Evolutionary conservation across 2,888 invertebrate genomes (phyloP).

Genomic region (Diaperis boleti): DNA sequence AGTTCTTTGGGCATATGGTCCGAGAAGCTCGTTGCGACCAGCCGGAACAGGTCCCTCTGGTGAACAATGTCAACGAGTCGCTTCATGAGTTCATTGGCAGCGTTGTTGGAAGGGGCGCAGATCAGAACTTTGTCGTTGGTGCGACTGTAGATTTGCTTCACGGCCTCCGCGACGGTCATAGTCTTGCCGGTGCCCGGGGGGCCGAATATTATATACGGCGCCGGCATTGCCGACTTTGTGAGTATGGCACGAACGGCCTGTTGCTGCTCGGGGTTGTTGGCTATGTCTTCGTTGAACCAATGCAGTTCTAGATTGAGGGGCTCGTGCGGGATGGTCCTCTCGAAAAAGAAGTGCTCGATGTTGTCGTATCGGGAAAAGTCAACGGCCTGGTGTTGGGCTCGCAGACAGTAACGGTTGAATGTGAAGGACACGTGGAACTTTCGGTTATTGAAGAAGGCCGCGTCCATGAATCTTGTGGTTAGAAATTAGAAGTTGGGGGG

Average conservation of each 20-base stretch:
- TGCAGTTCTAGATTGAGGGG: slow-evolving; percentile 3
- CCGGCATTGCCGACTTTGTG: slow-evolving; percentile 66
- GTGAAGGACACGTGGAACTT: slow-evolving; percentile 57
- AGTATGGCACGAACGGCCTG: slow-evolving; percentile 68
- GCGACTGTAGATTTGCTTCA: slow-evolving; percentile 59
- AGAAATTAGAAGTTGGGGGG: slow-evolving; percentile 15
- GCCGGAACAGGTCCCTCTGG: slow-evolving; percentile 63
- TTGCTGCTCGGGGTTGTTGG: slow-evolving; percentile 67
- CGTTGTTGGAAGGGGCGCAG: slow-evolving; percentile 77
- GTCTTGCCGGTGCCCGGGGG: slow-evolving; percentile 79
- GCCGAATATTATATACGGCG: slow-evolving; percentile 72
- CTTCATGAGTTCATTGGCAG: slow-evolving; percentile 74
- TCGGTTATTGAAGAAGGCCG: slow-evolving; percentile 42
- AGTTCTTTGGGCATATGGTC: slow-evolving; percentile 60
- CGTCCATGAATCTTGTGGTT: slow-evolving; percentile 47
- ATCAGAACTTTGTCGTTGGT: slow-evolving; percentile 69
- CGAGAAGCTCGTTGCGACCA: slow-evolving; percentile 61
- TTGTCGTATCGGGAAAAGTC: slow-evolving; percentile 48
- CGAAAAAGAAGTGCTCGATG: slow-evolving; percentile 53
- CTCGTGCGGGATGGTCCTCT: slow-evolving; percentile 33
- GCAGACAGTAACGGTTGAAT: slow-evolving; percentile 55
- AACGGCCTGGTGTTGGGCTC: slow-evolving; percentile 58
- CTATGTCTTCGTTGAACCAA: slow-evolving; percentile 56
- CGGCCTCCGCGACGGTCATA: slow-evolving; percentile 77
- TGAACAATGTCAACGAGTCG: slow-evolving; percentile 62